Conservation (phyloP, 2,888 invertebrate genomes). For the Pristionchus entomophagus region DNA sequence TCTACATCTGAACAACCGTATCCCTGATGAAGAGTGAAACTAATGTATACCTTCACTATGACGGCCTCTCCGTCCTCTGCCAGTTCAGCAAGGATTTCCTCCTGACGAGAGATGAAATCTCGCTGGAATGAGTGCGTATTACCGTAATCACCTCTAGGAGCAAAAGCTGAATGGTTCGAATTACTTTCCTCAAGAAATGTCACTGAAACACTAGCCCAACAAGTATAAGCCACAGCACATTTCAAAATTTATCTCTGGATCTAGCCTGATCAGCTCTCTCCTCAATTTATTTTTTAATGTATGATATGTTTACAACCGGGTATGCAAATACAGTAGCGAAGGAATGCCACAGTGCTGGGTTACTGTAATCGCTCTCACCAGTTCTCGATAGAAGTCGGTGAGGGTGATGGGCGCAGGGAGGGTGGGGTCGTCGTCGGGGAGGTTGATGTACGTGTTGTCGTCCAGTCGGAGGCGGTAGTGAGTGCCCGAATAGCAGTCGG, state of each 20-base stretch:
- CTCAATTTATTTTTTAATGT: no score
- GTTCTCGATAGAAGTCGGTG: slow-evolving; percentile 21
- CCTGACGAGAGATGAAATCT: background rate
- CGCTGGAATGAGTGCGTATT: background rate
- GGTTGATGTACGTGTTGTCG: slow-evolving; percentile 32
- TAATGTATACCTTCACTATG: background rate
- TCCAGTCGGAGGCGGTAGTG: background rate
- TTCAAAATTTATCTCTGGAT: no score
- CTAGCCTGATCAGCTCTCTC: no score
- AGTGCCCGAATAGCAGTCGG: slow-evolving; percentile 20
- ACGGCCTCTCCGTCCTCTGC: background rate
- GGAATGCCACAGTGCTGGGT: no score
- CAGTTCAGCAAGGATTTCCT: background rate
- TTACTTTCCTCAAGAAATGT: no score
- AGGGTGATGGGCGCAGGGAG: background rate
- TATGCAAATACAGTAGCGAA: no score
- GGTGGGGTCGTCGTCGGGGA: background rate
- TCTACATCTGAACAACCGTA: no score
- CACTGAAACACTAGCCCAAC: no score
- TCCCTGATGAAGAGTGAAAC: no score
- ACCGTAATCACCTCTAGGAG: background rate
- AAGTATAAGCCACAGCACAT: no score
- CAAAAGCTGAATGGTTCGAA: no score
- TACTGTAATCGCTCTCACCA: slow-evolving; percentile 1
- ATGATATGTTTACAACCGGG: no score